phyloP scores from a whole-genome alignment of 35 echinoderm and acorn worm genomes.

The Holothuria glaberrima region DNA sequence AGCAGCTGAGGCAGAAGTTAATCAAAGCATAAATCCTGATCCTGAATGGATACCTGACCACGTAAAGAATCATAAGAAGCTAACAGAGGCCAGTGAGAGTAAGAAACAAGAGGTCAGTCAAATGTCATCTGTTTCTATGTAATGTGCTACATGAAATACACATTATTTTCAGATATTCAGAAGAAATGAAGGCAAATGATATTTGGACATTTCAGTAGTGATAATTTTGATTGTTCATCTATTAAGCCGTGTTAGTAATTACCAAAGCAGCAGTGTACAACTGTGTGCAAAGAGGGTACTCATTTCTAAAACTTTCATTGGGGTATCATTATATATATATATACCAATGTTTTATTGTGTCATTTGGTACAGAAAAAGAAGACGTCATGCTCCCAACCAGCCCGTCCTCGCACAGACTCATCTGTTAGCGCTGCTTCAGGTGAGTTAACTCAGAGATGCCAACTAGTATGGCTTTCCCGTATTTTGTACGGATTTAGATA shows the following conservation, averaged over 20 bases:
- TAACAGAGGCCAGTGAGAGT: slow-evolving; percentile 2
- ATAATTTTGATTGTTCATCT: no score
- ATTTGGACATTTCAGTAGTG: no score
- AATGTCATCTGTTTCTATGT: no score
- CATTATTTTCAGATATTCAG: no score
- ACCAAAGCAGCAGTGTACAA: background rate
- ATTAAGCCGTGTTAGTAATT: no score
- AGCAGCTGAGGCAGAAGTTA: slow-evolving; percentile 6
- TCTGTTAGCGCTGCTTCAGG: background rate
- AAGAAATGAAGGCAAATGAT: background rate
- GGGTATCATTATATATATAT: background rate
- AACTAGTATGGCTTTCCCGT: no score
- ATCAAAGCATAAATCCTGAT: background rate
- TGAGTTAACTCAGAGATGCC: no score
- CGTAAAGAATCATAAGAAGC: slow-evolving; percentile 27
- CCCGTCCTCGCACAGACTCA: slow-evolving; percentile 21
- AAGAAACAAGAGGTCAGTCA: slow-evolving; percentile 36
- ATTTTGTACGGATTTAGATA: no score
- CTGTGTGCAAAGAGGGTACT: no score
- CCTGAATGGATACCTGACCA: slow-evolving; percentile 39
- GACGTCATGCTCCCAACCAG: slow-evolving; percentile 20
- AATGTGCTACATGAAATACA: no score
- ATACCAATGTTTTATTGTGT: no score
- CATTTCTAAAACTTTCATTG: no score
- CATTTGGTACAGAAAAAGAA: slow-evolving; percentile 27